Conservation (phyloP, 2,797 vertebrate species). For the Hemitrygon akajei region DNA sequence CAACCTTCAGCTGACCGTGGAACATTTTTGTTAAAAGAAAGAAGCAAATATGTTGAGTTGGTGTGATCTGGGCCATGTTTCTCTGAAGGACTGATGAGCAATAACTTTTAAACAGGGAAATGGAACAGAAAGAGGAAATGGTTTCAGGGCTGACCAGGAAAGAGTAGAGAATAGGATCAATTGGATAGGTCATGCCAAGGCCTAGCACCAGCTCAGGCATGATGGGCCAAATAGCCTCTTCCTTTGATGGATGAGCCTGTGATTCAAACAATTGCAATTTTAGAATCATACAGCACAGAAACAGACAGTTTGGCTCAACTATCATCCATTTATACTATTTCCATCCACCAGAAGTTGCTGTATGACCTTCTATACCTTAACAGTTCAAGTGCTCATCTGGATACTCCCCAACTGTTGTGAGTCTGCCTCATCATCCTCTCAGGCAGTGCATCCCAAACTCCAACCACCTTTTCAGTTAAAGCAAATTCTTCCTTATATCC, state of each 20-base stretch:
- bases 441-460: no score
- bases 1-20: not conserved
- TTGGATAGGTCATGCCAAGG: not conserved
- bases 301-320: no score
- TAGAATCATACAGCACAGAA: no score
- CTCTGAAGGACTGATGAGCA: not conserved
- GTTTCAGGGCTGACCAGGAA: not conserved
- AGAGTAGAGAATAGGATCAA: not conserved
- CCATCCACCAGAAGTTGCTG: no score
- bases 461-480: no score
- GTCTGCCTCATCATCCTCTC: no score
- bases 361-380: no score
- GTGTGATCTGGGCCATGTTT: not conserved
- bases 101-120: not conserved
- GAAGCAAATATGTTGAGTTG: not conserved
- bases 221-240: no score
- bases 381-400: no score
- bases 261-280: not conserved
- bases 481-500: no score
- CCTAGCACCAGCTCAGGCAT: not conserved
- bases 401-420: no score
- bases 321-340: no score
- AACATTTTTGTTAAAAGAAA: not conserved
- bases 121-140: not conserved
- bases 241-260: not conserved